Percentiles rank a stretch among this genome's conserved stretches.
Conservation (phyloP, 1,140 invertebrate species). For the Matsumurasca onukii region DNA sequence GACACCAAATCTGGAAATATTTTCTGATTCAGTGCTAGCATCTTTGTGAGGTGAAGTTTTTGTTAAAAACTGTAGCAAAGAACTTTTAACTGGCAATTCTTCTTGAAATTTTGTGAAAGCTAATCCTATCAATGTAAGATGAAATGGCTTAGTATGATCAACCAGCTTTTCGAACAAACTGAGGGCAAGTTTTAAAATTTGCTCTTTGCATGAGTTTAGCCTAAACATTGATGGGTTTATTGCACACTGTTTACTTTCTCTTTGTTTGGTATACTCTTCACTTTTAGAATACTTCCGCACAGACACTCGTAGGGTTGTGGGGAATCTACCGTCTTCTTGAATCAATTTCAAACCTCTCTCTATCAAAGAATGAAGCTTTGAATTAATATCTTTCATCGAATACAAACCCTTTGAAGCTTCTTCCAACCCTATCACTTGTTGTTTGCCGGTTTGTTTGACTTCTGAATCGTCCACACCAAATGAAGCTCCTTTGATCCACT, state of each 20-base stretch:
- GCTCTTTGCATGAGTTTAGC: constrained; percentile 57
- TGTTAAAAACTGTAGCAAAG: constrained; percentile 43
- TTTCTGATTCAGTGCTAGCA: neutral
- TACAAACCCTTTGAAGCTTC: constrained; percentile 70
- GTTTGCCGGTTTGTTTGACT: constrained; percentile 68
- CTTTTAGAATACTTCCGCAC: constrained; percentile 64
- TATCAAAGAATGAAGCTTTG: constrained; percentile 63
- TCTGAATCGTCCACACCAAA: constrained; percentile 67
- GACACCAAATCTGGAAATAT: neutral
- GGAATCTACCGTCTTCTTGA: constrained; percentile 72
- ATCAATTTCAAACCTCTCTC: constrained; percentile 67
- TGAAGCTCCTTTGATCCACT: constrained; percentile 64
- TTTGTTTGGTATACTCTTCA: constrained; percentile 58
- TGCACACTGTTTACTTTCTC: constrained; percentile 70
- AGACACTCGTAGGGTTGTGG: constrained; percentile 68
- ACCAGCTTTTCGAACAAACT: constrained; percentile 72
- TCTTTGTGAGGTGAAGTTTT: constrained; percentile 9
- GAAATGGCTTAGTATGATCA: constrained; percentile 68
- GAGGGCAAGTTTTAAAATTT: constrained; percentile 69
- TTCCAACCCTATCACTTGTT: constrained; percentile 70
- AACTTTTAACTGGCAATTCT: constrained; percentile 46
- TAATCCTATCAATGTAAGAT: constrained; percentile 72
- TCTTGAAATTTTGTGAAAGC: constrained; percentile 72
- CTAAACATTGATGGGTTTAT: constrained; percentile 63
- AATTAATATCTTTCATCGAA: constrained; percentile 67